Evolutionary conservation across 2,797 vertebrate genomes (phyloP).

Genomic region (Gymnopithys bicolor): DNA sequence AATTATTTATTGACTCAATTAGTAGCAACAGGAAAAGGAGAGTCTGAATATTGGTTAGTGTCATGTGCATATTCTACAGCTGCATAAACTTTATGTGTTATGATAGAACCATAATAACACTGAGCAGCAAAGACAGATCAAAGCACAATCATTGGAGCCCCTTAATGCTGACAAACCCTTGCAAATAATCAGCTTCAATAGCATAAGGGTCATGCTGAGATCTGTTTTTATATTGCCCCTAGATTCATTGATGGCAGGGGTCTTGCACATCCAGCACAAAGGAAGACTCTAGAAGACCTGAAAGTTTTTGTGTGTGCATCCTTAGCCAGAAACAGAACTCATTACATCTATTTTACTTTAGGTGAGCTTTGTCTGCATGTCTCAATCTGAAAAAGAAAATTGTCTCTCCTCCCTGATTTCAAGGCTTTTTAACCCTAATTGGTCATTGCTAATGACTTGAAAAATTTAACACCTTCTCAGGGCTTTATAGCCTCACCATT

Average conservation of each 20-base stretch:
- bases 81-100: background rate
- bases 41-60: background rate
- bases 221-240: background rate
- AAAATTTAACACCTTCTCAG: background rate
- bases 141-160: background rate
- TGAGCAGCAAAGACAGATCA: background rate
- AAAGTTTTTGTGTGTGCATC: accelerated
- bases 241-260: background rate
- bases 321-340: background rate
- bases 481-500: background rate
- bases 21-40: background rate
- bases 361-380: background rate
- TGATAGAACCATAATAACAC: background rate
- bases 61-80: background rate
- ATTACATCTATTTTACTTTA: background rate
- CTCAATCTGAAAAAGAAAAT: background rate
- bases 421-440: background rate
- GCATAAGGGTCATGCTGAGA: background rate
- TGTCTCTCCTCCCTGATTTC: background rate
- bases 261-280: accelerated
- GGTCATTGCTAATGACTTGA: background rate
- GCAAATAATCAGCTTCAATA: background rate
- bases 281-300: accelerated
- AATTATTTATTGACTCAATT: constrained; percentile 26
- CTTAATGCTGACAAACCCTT: background rate